A percentile compares a stretch with the other conserved stretches of the same genome.
phyloP scores from a whole-genome alignment of 2,113 vertebrate species.

The Siphamia tubifer region DNA sequence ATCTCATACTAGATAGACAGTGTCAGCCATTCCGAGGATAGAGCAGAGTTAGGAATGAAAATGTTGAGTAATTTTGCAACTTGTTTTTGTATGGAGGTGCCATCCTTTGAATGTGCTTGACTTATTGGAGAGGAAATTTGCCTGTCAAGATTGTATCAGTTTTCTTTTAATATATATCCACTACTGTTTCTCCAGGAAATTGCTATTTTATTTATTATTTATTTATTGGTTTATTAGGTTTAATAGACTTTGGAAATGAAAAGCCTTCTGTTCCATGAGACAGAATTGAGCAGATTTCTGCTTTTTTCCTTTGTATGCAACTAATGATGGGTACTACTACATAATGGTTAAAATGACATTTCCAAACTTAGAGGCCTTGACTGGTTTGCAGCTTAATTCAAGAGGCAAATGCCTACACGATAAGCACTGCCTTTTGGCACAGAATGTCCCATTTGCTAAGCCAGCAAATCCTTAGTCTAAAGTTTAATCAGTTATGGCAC shows the following conservation, averaged over 20 bases:
- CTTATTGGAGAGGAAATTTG: slow-evolving; percentile 75
- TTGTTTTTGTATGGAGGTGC: slow-evolving; percentile 59
- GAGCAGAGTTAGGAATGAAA: slow-evolving; percentile 27
- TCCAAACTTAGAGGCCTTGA: slow-evolving; percentile 17
- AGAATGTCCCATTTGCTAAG: slow-evolving; percentile 43
- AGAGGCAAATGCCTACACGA: slow-evolving; percentile 35
- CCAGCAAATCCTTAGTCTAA: slow-evolving; percentile 64
- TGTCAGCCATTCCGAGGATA: slow-evolving; percentile 28
- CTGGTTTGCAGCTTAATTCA: slow-evolving; percentile 35
- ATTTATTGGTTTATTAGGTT: slow-evolving; percentile 69
- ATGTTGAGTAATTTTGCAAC: slow-evolving; percentile 60
- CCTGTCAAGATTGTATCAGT: slow-evolving; percentile 71
- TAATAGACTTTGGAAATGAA: slow-evolving; percentile 67
- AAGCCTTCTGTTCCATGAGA: slow-evolving; percentile 46
- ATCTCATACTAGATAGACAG: slow-evolving; percentile 11
- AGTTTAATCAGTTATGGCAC: slow-evolving; percentile 55
- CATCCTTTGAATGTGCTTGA: slow-evolving; percentile 58
- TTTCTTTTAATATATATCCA: slow-evolving; percentile 67
- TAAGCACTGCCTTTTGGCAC: slow-evolving; percentile 63
- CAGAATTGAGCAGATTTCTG: slow-evolving; percentile 39
- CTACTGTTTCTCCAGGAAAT: slow-evolving; percentile 71
- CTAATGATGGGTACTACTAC: slow-evolving; percentile 35
- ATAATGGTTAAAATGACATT: slow-evolving; percentile 48
- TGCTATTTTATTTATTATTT: slow-evolving; percentile 71
- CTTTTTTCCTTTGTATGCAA: slow-evolving; percentile 30